Evolutionary conservation across 2,797 vertebrate genomes (phyloP).

Genomic region (Rhabdomys pumilio): DNA sequence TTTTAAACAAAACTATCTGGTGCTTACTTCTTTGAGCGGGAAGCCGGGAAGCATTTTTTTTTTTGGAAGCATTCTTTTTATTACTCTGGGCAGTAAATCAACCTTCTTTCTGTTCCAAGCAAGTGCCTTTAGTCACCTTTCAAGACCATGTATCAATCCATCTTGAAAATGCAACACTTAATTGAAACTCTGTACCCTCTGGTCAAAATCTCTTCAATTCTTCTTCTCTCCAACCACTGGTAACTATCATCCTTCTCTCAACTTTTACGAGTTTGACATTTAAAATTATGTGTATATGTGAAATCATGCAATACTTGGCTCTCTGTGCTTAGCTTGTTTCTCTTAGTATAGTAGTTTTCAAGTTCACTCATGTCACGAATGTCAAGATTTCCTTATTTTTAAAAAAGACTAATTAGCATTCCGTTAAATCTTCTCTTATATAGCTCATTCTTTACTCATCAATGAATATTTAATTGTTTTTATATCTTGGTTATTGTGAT

Average conservation of each 20-base stretch:
- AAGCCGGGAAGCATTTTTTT: too few relatives aligned
- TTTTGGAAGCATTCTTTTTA: slow-evolving; percentile 27
- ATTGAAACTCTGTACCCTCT: not conserved
- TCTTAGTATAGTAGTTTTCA: not conserved
- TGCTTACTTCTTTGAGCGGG: not conserved
- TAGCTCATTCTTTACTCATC: not conserved
- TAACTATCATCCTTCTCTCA: not conserved
- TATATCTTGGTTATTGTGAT: not conserved
- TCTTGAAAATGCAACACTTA: slow-evolving; percentile 32
- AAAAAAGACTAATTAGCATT: not conserved
- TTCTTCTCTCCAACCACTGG: not conserved
- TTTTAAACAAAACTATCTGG: slow-evolving; percentile 35
- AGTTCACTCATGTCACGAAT: not conserved
- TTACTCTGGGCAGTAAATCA: slow-evolving; percentile 29
- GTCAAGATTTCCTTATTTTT: not conserved
- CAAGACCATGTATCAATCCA: not conserved
- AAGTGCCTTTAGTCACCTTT: slow-evolving; percentile 6
- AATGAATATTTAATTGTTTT: not conserved
- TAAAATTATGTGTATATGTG: not conserved
- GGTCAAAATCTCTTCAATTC: not conserved
- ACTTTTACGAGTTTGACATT: not conserved
- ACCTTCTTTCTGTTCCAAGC: not conserved
- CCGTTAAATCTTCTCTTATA: not conserved
- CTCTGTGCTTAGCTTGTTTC: not conserved
- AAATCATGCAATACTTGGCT: not conserved